Evolutionary conservation across 2,888 invertebrate species (phyloP), one percentile per base, ranked within the genome.

Genomic region (Atrina japonica): DNA sequence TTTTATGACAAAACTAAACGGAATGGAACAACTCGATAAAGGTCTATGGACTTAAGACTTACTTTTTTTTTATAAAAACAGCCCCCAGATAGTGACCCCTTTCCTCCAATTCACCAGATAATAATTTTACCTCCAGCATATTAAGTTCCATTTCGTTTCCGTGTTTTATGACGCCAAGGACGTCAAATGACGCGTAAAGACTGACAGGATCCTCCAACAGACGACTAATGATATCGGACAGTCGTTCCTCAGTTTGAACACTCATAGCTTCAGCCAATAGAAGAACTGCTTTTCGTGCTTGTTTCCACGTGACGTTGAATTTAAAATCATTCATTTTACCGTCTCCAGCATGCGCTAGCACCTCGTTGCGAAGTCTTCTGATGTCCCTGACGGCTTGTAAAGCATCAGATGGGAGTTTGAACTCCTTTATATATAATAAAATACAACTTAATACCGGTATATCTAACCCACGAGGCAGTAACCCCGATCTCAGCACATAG

Each of bases 361-460:
- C 49, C 16, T 61, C 61, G 14, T 61, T 61, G 29, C 61, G 29
- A 0, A 50, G 49, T 49, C 61, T 23, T 5, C 61, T 27, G 18
- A 49, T 47, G 18, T 61, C 61, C 9, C 3, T 30, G 3, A 61
- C n/a, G 0, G 61, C 61, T 29, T 61, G 49, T 5, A 1, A 29
- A 5, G 23, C 21, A 6, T 49, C 49, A 18, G 47, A 18, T 11
- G 11, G 23, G 18, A 61, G 18, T 21, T 35, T 18, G 23, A 61
- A 61, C 14, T 30, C 35, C n/a, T 50, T 18, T 16, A 61, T 49
- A 49, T 61, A 30, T 9, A 61, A 30, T 3, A 61, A 35, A 21
- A 61, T 14, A 18, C 16, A 47, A n/a, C 49, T 27, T n/a, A 35
- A 21, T 1, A 61, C 35, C 18, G 27, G 7, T 25, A 61, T 61